A percentile compares a stretch with the other conserved stretches of the same genome.
Conservation (phyloP, 2,888 invertebrate species). For the Corbicula japonica region DNA sequence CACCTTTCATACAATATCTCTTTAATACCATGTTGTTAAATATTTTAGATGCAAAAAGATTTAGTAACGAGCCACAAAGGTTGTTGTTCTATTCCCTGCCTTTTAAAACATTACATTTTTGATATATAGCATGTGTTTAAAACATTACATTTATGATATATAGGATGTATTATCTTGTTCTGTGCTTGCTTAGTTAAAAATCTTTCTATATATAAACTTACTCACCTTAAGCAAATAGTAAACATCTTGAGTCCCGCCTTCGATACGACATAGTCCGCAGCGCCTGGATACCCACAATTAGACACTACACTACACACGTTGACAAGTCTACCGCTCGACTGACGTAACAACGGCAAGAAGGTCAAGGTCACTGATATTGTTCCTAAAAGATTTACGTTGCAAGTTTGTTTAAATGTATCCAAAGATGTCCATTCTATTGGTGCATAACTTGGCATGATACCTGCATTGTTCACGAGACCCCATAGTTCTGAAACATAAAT, state of each 20-base stretch:
- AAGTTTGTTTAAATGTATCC: conserved; percentile 79
- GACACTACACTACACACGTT: conserved; percentile 78
- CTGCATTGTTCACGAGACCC: conserved; percentile 83
- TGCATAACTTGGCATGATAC: conserved; percentile 75
- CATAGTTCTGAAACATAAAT: conserved; percentile 75
- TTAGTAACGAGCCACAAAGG: no score
- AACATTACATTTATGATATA: no score
- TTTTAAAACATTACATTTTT: no score
- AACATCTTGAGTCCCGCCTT: conserved; percentile 81
- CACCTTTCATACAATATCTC: no score
- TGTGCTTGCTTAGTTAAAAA: no score
- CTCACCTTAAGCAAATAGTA: conserved; percentile 78
- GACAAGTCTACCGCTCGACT: conserved; percentile 77
- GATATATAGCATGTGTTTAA: no score
- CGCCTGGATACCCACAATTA: conserved; percentile 62
- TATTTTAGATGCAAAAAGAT: no score
- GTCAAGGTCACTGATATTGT: conserved; percentile 78
- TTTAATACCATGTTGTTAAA: no score
- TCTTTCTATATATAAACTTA: neutral
- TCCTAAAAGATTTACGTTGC: conserved; percentile 84
- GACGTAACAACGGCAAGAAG: conserved; percentile 78
- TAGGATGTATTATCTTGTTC: no score
- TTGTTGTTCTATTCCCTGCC: no score
- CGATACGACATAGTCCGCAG: conserved; percentile 76
- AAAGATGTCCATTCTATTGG: conserved; percentile 83